phyloP scores from a whole-genome alignment of 2,888 invertebrate genomes.

The Eucera pruinosa region DNA sequence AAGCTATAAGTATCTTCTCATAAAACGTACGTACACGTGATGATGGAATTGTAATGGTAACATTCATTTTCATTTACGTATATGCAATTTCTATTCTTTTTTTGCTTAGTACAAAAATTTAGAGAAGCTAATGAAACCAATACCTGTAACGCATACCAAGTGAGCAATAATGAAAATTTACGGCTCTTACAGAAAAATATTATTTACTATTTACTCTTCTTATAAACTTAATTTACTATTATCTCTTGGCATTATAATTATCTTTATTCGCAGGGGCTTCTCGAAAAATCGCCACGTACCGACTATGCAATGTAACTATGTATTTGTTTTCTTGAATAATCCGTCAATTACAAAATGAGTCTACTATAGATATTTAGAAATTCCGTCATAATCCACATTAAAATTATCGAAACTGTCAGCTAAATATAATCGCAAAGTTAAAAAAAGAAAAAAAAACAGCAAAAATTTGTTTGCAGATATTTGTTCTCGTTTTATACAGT shows the following conservation, averaged over 20 bases:
- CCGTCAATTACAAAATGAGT: neutral
- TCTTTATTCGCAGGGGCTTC: slow-evolving; percentile 11
- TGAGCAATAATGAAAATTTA: slow-evolving; percentile 8
- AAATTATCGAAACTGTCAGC: neutral
- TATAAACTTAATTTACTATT: slow-evolving; percentile 2
- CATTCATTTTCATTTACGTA: neutral
- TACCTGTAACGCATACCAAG: neutral
- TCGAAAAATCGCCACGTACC: slow-evolving; percentile 22
- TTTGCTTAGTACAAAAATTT: neutral
- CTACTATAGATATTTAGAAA: slow-evolving; percentile 9
- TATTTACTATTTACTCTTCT: too few relatives aligned
- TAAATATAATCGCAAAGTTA: slow-evolving; percentile 6
- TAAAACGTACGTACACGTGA: too few relatives aligned
- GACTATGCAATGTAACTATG: neutral
- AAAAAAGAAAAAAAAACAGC: neutral
- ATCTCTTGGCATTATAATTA: slow-evolving; percentile 11
- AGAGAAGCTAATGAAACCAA: neutral
- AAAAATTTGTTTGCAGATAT: neutral
- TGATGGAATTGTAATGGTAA: neutral
- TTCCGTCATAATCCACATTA: neutral
- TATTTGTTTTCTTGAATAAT: slow-evolving; percentile 12
- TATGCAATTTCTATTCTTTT: slow-evolving; percentile 17
- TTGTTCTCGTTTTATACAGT: neutral
- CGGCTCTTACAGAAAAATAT: slow-evolving; percentile 30
- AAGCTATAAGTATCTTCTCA: too few relatives aligned